Evolutionary conservation across 2,888 invertebrate genomes (phyloP).

Genomic region (Aphelenchoides bicaudatus): DNA sequence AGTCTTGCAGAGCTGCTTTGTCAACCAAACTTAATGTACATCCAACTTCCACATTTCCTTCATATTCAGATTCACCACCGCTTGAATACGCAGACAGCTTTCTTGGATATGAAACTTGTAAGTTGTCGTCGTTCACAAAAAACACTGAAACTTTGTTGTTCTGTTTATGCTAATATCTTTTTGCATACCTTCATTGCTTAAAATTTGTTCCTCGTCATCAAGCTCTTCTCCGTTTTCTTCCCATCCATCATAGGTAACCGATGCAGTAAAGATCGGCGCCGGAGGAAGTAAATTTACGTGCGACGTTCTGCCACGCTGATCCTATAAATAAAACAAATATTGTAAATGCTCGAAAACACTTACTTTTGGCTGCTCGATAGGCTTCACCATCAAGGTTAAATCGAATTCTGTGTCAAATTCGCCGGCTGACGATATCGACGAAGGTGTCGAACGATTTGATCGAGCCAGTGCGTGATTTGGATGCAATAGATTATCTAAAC

Average conservation of each 20-base stretch:
- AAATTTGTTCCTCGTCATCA: constrained; percentile 2
- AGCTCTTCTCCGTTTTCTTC: constrained; percentile 19
- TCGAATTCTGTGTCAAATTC: constrained; percentile 44
- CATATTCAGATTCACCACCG: constrained; percentile 29
- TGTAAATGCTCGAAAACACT: too few species aligned
- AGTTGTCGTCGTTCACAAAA: too few species aligned
- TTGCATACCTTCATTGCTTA: constrained; percentile 26
- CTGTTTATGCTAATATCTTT: background rate
- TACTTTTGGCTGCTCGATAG: constrained; percentile 22
- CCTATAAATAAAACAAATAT: too few species aligned
- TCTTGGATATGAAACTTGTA: too few species aligned
- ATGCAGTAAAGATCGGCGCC: constrained; percentile 55
- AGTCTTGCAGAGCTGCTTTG: constrained; percentile 44
- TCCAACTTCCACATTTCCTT: constrained; percentile 46
- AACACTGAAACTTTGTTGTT: too few species aligned
- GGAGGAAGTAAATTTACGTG: constrained; percentile 41
- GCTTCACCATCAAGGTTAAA: constrained; percentile 31
- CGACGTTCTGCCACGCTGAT: constrained; percentile 44
- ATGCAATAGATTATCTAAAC: constrained; percentile 36
- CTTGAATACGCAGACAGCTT: constrained; percentile 37
- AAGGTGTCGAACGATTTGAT: too few species aligned
- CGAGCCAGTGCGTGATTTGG: constrained; percentile 31
- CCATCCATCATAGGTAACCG: constrained; percentile 52
- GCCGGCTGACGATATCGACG: constrained; percentile 33
- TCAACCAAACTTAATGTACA: constrained; percentile 52